phyloP scores from a whole-genome alignment of 1,140 invertebrate species.

The Eurosta solidaginis region DNA sequence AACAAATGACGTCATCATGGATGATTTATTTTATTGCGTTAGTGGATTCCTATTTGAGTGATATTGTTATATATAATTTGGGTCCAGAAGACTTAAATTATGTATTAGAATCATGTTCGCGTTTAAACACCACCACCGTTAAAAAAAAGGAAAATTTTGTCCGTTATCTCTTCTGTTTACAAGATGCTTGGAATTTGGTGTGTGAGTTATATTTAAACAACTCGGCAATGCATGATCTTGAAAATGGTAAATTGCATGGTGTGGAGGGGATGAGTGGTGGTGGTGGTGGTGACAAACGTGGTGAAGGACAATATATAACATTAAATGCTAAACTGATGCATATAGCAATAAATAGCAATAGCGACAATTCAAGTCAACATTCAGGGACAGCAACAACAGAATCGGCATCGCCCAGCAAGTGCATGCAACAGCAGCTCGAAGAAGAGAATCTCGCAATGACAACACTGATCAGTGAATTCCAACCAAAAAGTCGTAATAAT shows the following conservation, averaged over 20 bases:
- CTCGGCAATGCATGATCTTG: slow-evolving; percentile 62
- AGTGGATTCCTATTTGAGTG: slow-evolving; percentile 77
- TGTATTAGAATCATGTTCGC: slow-evolving; percentile 66
- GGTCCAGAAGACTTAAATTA: slow-evolving; percentile 69
- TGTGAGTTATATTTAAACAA: slow-evolving; percentile 63
- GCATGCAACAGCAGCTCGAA: slow-evolving; percentile 45
- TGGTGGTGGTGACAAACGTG: slow-evolving; percentile 31
- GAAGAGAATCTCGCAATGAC: slow-evolving; percentile 59
- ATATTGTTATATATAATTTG: slow-evolving; percentile 66
- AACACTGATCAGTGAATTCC: slow-evolving; percentile 61
- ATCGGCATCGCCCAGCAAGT: slow-evolving; percentile 51
- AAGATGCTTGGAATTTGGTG: slow-evolving; percentile 65
- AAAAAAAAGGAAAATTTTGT: slow-evolving; percentile 65
- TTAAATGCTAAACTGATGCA: slow-evolving; percentile 42
- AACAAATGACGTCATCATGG: slow-evolving; percentile 89
- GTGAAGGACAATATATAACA: neutral
- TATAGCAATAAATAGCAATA: slow-evolving; percentile 47
- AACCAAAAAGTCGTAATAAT: slow-evolving; percentile 63
- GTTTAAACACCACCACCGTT: slow-evolving; percentile 61
- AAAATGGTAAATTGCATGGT: slow-evolving; percentile 54
- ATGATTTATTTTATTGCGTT: slow-evolving; percentile 86
- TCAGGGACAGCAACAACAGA: slow-evolving; percentile 35
- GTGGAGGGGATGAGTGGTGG: slow-evolving; percentile 32
- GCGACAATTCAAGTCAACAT: slow-evolving; percentile 36
- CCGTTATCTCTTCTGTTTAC: slow-evolving; percentile 65